These are phyloP conservation scores for Chymomyza costata DNA, from an alignment of 1,140 invertebrate species.

Conservation along the genomic window DNA sequence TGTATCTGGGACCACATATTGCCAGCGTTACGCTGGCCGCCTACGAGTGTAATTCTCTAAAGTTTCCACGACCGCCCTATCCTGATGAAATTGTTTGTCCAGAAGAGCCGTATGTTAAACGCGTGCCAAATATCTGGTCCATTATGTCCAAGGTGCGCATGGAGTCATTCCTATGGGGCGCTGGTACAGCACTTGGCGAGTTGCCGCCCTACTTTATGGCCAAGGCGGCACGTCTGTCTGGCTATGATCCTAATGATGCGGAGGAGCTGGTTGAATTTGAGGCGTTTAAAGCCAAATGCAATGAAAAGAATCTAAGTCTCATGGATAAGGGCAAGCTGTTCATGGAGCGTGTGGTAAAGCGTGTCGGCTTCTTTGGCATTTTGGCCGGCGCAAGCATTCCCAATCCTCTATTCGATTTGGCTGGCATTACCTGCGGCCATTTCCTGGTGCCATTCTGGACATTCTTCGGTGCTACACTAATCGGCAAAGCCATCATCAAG, in stretches of 20 bases:
- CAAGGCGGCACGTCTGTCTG: conserved; percentile 87
- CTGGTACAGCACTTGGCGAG: conserved; percentile 97
- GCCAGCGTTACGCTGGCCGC: conserved; percentile 96
- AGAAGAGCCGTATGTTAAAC: conserved; percentile 77
- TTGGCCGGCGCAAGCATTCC: conserved; percentile 98
- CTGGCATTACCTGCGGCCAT: conserved; percentile 99
- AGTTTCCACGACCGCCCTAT: conserved; percentile 95
- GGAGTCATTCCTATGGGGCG: conserved; percentile 98
- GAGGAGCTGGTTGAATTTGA: conserved; percentile 86
- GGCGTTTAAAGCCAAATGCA: conserved; percentile 80
- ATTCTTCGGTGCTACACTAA: conserved; percentile 98
- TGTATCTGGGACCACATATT: conserved; percentile 96
- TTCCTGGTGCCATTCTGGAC: conserved; percentile 99
- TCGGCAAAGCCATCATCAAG: conserved; percentile 98
- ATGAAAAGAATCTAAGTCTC: conserved; percentile 77
- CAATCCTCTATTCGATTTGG: conserved; percentile 98
- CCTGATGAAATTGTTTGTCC: conserved; percentile 91
- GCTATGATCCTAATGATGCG: conserved; percentile 80
- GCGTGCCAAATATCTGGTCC: conserved; percentile 82
- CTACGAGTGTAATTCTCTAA: conserved; percentile 94
- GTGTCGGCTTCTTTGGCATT: conserved; percentile 97
- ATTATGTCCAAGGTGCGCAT: conserved; percentile 96
- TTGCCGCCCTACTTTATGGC: conserved; percentile 98
- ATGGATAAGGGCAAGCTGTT: conserved; percentile 85
- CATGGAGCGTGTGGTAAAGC: conserved; percentile 93